Percentiles rank a stretch among this genome's conserved stretches.
Conservation (phyloP, 1,140 invertebrate species). For the Phymastichus coffea region DNA sequence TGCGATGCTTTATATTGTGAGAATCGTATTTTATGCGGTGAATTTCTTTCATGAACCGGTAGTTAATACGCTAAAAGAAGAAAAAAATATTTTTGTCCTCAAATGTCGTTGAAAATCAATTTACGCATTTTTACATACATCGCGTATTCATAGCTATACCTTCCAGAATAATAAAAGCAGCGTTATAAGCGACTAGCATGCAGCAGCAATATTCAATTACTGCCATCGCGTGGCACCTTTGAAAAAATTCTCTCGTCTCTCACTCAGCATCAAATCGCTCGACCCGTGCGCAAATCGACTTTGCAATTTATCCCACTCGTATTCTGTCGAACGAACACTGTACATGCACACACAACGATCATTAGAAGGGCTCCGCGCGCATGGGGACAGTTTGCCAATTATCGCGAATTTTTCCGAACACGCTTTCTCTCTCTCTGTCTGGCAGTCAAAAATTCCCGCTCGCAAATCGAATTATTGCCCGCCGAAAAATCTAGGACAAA, state of each 20-base stretch:
- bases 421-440: no score
- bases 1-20: no score
- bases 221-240: conserved; percentile 29
- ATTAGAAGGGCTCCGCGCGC: neutral
- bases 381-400: conserved; percentile 34
- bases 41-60: no score
- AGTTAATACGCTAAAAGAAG: no score
- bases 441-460: no score
- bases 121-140: no score
- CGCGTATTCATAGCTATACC: no score
- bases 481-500: conserved; percentile 38
- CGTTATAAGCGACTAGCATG: no score
- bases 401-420: conserved; percentile 15
- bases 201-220: conserved; percentile 14
- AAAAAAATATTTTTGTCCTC: no score
- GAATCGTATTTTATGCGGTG: no score
- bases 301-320: conserved; percentile 21
- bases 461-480: conserved; percentile 44
- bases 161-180: no score
- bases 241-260: conserved; percentile 9
- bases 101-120: no score
- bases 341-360: neutral
- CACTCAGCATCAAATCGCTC: neutral
- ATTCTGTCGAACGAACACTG: neutral
- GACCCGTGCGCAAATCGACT: conserved; percentile 2